Evolutionary conservation across 2,888 invertebrate genomes (phyloP), one percentile per base, ranked within the genome.

Genomic region (Apotomis capreana): DNA sequence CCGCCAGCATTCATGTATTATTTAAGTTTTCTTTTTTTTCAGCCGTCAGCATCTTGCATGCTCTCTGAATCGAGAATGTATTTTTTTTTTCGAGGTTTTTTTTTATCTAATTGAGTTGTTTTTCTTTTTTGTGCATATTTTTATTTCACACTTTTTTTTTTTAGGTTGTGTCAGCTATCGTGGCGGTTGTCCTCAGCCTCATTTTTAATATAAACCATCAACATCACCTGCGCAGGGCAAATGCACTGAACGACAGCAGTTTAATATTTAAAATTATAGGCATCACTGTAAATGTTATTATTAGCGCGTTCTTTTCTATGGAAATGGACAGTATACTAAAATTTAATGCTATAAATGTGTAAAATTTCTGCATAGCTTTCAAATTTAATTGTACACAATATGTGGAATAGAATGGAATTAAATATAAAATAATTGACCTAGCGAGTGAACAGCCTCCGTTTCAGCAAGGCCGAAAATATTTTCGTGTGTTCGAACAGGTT

Each of bases 141-240:
- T 80, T 84, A 78, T 81, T 78, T 84, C 83, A 82, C 79, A 81
- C 82, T 80, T 83, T 84, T 26, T 26, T 26, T 26, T 26, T 79
- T 54, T 87, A 95, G 96, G 92, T 95, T 36, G 75, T 94, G 60
- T 95, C 95, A 81, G 95, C 95, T 44, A 84, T 95, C 67, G 90
- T 95, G 51, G 95, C 94, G 73, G 90, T 95, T 59, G 82, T 95
- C 60, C 91, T 96, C 75, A 94, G 95, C 78, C 89, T 94, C 64
- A 90, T 93, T 75, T 90, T 94, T 80, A 94, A 95, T 86, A 94
- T 96, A 78, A 96, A 95, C 86, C 94, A 94, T 74, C 89, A 92
- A 74, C 88, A 91, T 12, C 94, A 95, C 74, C 94, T 94, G 63
- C 88, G 90, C n/a, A 92, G 88, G 75, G 95, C 95, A 0, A 94